phyloP scores from a whole-genome alignment of 2,888 invertebrate species.

The Abscondita cerata region DNA sequence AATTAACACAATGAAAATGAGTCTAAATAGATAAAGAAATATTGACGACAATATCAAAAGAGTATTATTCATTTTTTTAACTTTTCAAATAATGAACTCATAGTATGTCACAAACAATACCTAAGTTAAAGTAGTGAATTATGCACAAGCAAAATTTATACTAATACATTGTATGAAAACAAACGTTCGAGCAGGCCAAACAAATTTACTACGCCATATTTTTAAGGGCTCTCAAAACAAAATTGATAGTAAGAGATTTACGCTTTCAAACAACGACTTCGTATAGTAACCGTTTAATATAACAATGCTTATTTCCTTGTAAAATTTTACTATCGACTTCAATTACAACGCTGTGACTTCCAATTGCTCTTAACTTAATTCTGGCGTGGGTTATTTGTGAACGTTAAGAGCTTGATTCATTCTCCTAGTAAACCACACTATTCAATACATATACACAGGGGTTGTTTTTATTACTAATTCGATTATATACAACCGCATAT shows the following conservation, averaged over 20 bases:
- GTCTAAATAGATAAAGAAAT: too few species aligned
- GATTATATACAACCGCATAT: neutral
- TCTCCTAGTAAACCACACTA: too few species aligned
- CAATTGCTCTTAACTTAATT: constrained; percentile 54
- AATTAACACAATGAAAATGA: too few species aligned
- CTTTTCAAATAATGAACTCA: too few species aligned
- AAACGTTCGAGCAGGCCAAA: constrained; percentile 17
- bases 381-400: constrained; percentile 50
- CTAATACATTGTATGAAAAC: constrained; percentile 20
- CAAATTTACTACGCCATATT: constrained; percentile 45
- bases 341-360: constrained; percentile 55
- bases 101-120: too few species aligned
- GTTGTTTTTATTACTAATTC: neutral
- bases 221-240: constrained; percentile 46
- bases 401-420: constrained; percentile 49
- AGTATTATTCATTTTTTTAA: too few species aligned
- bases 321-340: constrained; percentile 47
- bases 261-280: constrained; percentile 46
- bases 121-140: too few species aligned
- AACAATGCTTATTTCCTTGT: constrained; percentile 39
- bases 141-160: too few species aligned
- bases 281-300: constrained; percentile 42
- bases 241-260: constrained; percentile 30
- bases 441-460: constrained; percentile 11
- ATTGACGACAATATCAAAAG: too few species aligned